These are phyloP conservation scores for Pinctada fucata DNA, from an alignment of 2,888 invertebrate species.

Conservation along the genomic window DNA sequence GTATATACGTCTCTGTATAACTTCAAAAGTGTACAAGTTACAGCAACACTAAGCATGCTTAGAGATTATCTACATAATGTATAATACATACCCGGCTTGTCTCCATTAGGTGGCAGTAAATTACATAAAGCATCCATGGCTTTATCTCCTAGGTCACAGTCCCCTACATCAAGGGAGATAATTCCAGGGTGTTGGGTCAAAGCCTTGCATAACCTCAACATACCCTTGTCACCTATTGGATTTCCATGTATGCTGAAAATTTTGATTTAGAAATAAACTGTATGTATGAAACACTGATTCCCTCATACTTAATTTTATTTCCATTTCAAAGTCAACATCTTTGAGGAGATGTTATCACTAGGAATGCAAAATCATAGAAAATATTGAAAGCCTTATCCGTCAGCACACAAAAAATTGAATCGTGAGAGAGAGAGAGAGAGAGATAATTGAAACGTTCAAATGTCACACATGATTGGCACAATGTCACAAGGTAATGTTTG, in stretches of 20 bases:
- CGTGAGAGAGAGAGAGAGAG: too few relatives aligned
- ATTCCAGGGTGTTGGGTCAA: slow-evolving; percentile 63
- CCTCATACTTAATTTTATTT: background rate
- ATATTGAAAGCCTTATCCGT: background rate
- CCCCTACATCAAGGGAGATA: slow-evolving; percentile 69
- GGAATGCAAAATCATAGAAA: background rate
- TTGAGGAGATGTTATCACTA: background rate
- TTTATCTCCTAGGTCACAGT: slow-evolving; percentile 67
- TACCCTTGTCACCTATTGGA: slow-evolving; percentile 62
- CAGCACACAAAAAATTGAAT: too few relatives aligned
- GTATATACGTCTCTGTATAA: too few relatives aligned
- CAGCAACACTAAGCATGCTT: too few relatives aligned
- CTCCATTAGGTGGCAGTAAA: slow-evolving; percentile 57
- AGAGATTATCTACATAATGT: too few relatives aligned
- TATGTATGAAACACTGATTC: background rate
- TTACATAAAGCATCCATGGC: slow-evolving; percentile 59
- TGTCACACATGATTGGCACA: too few relatives aligned
- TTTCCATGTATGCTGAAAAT: slow-evolving; percentile 68
- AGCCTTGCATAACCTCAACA: slow-evolving; percentile 56
- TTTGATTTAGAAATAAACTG: background rate
- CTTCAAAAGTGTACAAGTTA: too few relatives aligned
- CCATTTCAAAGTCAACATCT: background rate
- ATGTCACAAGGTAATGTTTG: too few relatives aligned
- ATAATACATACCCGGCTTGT: slow-evolving; percentile 60
- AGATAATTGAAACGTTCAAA: too few relatives aligned